Percentiles rank a stretch among this genome's conserved stretches.
phyloP scores from a whole-genome alignment of 1,140 invertebrate species.

The Trialeurodes vaporariorum region DNA sequence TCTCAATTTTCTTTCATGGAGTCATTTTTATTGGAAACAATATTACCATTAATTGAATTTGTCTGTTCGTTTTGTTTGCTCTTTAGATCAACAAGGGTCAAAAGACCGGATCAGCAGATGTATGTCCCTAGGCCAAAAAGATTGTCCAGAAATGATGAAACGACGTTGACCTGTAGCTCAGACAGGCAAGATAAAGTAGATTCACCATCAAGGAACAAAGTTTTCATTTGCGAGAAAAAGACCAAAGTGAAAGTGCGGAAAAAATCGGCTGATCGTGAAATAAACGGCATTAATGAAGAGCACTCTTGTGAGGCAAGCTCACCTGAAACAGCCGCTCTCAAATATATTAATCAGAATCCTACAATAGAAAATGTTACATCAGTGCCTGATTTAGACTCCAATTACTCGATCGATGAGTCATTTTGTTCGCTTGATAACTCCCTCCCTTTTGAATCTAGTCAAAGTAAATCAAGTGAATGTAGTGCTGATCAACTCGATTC shows the following conservation, averaged over 20 bases:
- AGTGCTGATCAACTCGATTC: too few relatives aligned
- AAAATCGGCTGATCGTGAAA: not conserved
- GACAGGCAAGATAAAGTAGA: not conserved
- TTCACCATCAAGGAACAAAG: not conserved
- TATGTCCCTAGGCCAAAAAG: constrained; percentile 55
- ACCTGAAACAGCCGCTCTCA: too few relatives aligned
- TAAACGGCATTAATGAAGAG: too few relatives aligned
- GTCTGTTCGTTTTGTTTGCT: too few relatives aligned
- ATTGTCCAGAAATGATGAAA: constrained; percentile 16
- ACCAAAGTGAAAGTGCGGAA: not conserved
- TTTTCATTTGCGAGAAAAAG: not conserved
- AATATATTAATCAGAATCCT: too few relatives aligned
- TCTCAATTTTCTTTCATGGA: too few relatives aligned
- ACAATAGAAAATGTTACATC: too few relatives aligned
- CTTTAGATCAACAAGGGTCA: constrained; percentile 16
- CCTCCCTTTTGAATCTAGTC: not conserved
- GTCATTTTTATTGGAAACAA: too few relatives aligned
- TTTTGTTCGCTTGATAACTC: not conserved
- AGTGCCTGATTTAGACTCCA: too few relatives aligned
- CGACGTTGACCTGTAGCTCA: not conserved
- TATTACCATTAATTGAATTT: too few relatives aligned
- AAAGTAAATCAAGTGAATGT: not conserved
- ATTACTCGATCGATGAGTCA: too few relatives aligned
- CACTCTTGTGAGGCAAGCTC: too few relatives aligned
- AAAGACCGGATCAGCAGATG: constrained; percentile 59